Base-by-base conservation (phyloP, 1,140 invertebrate genomes). In the Pogonomyrmex barbatus region DNA sequence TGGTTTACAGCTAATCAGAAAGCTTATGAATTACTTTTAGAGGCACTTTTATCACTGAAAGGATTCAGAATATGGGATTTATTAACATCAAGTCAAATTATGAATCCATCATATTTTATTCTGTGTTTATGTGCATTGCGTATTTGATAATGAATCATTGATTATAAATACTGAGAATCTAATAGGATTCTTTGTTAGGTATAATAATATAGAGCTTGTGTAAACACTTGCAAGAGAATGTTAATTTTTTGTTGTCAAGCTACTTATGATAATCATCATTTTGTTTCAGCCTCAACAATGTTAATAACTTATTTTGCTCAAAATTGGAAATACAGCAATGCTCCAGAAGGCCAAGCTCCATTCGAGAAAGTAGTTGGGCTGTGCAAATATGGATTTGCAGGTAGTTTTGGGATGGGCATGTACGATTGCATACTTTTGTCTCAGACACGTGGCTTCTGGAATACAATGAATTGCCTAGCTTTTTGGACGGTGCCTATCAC, bases 281-380 rank as follows among this genome's bases (percentile, higher is more conserved):
- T 10, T 82, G 0, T 83, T 83, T 75, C 47, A 83, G 68, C 12
- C n/a, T 39, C n/a, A 36, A 60, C 8, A 30, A 67, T 83, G 79
- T 14, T 60, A 39, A 0, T 73, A 47, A n/a, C 1, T 0, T 60
- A 83, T 30, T 17, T 75, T 2, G 3, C 10, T 12, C 3, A 83
- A 0, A 75, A 87, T 10, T 86, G 85, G 39, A 86, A 75, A 4
- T 98, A 97, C 90, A 97, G 96, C 92, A 96, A 97, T 91, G 95
- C 96, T n/a, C 97, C 97, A 0, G 97, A 97, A 56, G 97, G 97
- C 0, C 88, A 96, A 71, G 96, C 97, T 91, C 95, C 96, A 45
- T 93, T 96, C 63, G 95, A 96, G 84, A 97, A 97, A 94, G 91
- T 96, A 39, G 94, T 96, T 79, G 96, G 95, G n/a, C 94, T 95